phyloP scores from a whole-genome alignment of 2,797 vertebrate genomes.

The Poeciliopsis infans region DNA sequence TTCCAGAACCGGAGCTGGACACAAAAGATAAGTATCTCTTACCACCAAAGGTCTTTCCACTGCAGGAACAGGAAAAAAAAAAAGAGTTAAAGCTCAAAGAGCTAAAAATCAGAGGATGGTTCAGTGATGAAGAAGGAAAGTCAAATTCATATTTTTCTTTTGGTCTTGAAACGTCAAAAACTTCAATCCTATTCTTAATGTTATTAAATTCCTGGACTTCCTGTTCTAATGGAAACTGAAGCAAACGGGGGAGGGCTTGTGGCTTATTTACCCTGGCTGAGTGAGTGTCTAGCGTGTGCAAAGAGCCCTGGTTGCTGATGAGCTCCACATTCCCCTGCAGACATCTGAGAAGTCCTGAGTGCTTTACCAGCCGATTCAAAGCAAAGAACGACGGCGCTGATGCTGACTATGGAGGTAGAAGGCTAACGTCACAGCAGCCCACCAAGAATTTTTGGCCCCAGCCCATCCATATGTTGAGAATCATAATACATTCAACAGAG shows the following conservation, averaged over 20 bases:
- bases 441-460: conserved; percentile 32
- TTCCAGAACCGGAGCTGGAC: conserved; percentile 91
- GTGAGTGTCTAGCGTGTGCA: conserved; percentile 61
- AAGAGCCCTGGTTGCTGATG: conserved; percentile 61
- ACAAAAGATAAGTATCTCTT: conserved; percentile 92
- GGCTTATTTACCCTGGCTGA: conserved; percentile 74
- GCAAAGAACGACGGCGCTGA: conserved; percentile 44
- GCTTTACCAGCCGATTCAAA: conserved; percentile 74
- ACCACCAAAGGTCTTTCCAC: conserved; percentile 94
- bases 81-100: background rate
- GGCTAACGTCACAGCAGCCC: conserved; percentile 44
- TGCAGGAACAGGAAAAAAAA: conserved; percentile 63
- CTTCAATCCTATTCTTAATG: conserved; percentile 36
- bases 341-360: conserved; percentile 74
- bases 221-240: conserved; percentile 69
- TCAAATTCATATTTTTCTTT: conserved; percentile 17
- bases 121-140: conserved; percentile 11
- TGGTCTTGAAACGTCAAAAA: conserved; percentile 26
- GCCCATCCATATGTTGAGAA: background rate
- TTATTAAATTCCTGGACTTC: conserved; percentile 70
- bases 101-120: background rate
- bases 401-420: conserved; percentile 41
- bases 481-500: conserved; percentile 40
- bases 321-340: conserved; percentile 65
- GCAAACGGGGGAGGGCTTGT: conserved; percentile 52